These are phyloP conservation scores for Rhimphoctona megacephalus DNA, from an alignment of 2,888 invertebrate species.

Conservation along the genomic window DNA sequence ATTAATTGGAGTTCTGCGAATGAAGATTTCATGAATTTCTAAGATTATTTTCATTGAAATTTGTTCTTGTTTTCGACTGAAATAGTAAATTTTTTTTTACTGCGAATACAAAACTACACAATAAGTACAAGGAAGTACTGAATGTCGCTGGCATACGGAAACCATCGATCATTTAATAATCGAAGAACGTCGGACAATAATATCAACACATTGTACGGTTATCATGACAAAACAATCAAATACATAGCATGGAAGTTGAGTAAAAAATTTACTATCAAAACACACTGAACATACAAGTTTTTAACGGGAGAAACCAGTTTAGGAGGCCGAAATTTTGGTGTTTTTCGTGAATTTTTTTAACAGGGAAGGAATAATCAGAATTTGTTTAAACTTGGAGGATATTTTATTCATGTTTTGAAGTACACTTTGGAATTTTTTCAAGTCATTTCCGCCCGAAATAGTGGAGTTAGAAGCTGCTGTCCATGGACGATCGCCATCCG, in stretches of 20 bases:
- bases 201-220: background rate
- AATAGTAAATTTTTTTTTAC: background rate
- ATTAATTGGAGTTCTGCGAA: background rate
- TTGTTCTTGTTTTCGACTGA: too few species aligned
- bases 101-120: background rate
- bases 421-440: too few species aligned
- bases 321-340: too few species aligned
- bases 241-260: background rate
- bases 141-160: background rate
- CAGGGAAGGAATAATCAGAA: too few species aligned
- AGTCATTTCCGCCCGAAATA: too few species aligned
- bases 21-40: background rate
- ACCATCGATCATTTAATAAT: background rate
- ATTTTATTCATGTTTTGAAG: too few species aligned
- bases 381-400: too few species aligned
- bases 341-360: too few species aligned
- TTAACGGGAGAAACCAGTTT: too few species aligned
- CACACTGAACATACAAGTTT: background rate
- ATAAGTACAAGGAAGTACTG: background rate
- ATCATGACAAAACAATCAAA: background rate
- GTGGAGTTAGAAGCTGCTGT: too few species aligned
- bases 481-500: too few species aligned
- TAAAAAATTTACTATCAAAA: background rate
- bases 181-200: background rate
- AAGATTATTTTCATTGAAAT: background rate